phyloP scores from a whole-genome alignment of 2,888 invertebrate species.

The Brenthis ino region DNA sequence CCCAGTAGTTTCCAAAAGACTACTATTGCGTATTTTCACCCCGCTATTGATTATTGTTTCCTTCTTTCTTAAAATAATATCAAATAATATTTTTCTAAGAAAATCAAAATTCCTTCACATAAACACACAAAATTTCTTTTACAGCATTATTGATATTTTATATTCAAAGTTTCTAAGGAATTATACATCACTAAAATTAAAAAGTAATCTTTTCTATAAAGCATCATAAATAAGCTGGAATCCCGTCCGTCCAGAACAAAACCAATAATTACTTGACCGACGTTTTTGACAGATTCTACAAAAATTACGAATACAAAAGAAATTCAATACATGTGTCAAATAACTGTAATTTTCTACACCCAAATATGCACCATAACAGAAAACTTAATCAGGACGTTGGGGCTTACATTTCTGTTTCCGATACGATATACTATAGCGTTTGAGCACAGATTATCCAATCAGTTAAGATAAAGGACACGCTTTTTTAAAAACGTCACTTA shows the following conservation, averaged over 20 bases:
- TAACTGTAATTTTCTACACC: conserved; percentile 74
- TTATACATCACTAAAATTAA: not conserved
- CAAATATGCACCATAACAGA: conserved; percentile 64
- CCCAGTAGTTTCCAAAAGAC: too few relatives aligned
- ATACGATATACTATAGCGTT: conserved; percentile 78
- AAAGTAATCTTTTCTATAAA: not conserved
- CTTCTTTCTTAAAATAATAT: too few relatives aligned
- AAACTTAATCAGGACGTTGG: conserved; percentile 76
- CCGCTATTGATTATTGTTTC: too few relatives aligned
- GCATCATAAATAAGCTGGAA: conserved; percentile 40
- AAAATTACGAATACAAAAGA: conserved; percentile 69
- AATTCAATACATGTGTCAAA: conserved; percentile 71
- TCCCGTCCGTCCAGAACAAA: conserved; percentile 59
- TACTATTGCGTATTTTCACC: too few relatives aligned
- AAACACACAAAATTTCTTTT: too few relatives aligned
- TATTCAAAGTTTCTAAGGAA: too few relatives aligned
- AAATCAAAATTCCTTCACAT: too few relatives aligned
- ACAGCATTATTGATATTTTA: too few relatives aligned
- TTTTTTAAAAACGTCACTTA: conserved; percentile 59
- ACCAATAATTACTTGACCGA: conserved; percentile 69
- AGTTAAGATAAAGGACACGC: conserved; percentile 82
- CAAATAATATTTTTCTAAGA: too few relatives aligned
- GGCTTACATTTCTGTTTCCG: conserved; percentile 79
- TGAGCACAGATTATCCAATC: conserved; percentile 82
- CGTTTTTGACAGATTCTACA: conserved; percentile 70